Evolutionary conservation across 2,888 invertebrate genomes (phyloP).

Genomic region (Xestoiulus laeticollis): DNA sequence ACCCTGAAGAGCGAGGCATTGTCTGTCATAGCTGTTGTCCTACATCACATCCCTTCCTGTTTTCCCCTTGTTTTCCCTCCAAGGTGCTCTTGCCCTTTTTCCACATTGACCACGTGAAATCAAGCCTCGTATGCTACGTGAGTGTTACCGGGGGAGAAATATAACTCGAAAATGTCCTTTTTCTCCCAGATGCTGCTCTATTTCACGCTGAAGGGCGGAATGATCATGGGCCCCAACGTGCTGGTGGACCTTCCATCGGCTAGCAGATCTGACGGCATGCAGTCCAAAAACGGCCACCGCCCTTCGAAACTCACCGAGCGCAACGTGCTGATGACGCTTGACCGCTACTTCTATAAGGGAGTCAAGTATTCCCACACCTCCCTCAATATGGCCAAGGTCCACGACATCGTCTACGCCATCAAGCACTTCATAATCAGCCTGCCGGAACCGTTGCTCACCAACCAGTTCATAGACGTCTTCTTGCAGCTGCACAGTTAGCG

Average conservation of each 20-base stretch:
- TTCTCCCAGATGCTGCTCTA: not conserved
- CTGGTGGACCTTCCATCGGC: not conserved
- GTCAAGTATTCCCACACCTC: slow-evolving; percentile 70
- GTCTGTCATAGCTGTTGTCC: no score
- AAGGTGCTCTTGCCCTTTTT: no score
- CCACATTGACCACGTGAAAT: no score
- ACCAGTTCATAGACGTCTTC: slow-evolving; percentile 79
- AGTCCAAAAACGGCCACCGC: not conserved
- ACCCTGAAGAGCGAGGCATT: no score
- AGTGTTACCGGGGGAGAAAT: no score
- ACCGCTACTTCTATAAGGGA: slow-evolving; percentile 78
- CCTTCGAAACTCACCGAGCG: not conserved
- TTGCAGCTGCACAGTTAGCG: slow-evolving; percentile 64
- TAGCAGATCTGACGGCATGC: no score
- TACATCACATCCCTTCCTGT: no score
- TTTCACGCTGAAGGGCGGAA: not conserved
- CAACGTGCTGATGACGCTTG: slow-evolving; percentile 66
- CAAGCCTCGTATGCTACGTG: no score
- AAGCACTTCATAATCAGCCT: slow-evolving; percentile 85
- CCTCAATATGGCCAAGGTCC: slow-evolving; percentile 75
- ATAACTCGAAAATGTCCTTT: not conserved
- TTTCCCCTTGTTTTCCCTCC: no score
- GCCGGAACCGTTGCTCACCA: slow-evolving; percentile 84
- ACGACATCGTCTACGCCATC: slow-evolving; percentile 83
- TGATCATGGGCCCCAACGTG: not conserved